Base-by-base conservation (phyloP, 2,888 invertebrate genomes). In the Noctua fimbriata region DNA sequence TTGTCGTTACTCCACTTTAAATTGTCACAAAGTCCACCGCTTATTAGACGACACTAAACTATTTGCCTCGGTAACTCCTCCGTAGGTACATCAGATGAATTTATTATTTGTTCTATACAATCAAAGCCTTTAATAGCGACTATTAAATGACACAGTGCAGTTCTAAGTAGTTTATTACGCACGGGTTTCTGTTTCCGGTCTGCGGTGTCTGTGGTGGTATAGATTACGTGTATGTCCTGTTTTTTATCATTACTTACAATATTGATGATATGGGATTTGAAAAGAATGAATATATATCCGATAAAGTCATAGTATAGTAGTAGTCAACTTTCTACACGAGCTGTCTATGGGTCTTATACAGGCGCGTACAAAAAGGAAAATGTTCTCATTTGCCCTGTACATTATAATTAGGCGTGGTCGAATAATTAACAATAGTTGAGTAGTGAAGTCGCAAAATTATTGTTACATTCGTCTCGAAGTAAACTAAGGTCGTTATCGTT, bases 401-500 rank as follows among this genome's bases (percentile, higher is more conserved):
- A 36, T 52, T 21, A 70, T 69, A 70, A 32, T 58, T 1, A 74
- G 9, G 36, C 36, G 41, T 75, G 24, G 24, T 49, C 49, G 44
- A 67, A 81, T 71, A 77, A 73, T 75, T 73, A 82, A 60, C 63
- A 82, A 60, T 74, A 76, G 66, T 63, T 58, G n/a, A 73, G 47
- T 63, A 65, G 63, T 70, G 32, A 66, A 73, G 49, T 52, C 41
- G 67, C 69, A 63, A 80, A 72, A 66, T 86, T 52, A 83, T 73
- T 70, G 49, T 67, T 55, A 47, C 32, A 67, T 58, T 73, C 71
- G 73, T 69, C 83, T 83, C 28, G 36, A 66, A 71, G 70, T 76
- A 58, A 79, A 83, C 83, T 88, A 86, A 76, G 73, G 52, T 78
- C 87, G 82, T 87, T 84, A 87, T 87, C 83, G 87, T 83, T 78